Conservation (phyloP, 2,797 vertebrate genomes). For the Alcedo atthis region DNA sequence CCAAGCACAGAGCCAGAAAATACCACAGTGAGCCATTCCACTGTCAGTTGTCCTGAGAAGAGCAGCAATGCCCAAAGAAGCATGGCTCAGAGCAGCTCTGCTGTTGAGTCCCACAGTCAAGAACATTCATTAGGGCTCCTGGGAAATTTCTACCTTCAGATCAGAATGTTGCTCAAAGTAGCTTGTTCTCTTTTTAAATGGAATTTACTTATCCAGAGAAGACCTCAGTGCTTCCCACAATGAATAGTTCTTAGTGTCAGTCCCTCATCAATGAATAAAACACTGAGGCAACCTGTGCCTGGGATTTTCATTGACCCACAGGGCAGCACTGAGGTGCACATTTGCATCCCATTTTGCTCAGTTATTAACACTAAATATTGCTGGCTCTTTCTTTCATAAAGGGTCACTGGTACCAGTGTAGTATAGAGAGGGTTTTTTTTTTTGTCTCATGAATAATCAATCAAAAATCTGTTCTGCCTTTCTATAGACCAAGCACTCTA, state of each 20-base stretch:
- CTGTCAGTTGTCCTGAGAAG: not conserved
- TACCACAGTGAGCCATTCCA: not conserved
- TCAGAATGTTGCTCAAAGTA: not conserved
- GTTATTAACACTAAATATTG: not conserved
- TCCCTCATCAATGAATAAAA: not conserved
- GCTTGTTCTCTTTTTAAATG: not conserved
- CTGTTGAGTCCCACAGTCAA: not conserved
- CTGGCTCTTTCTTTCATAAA: not conserved
- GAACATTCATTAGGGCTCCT: not conserved
- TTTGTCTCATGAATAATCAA: constrained; percentile 8
- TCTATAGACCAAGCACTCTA: not conserved
- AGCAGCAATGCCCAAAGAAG: not conserved
- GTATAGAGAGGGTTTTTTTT: not conserved
- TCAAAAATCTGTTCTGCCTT: not conserved
- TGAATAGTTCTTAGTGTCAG: not conserved
- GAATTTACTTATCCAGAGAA: not conserved
- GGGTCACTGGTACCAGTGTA: not conserved
- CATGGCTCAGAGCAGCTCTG: not conserved
- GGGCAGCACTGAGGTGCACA: not conserved
- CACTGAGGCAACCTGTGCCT: fast-evolving
- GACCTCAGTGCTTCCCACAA: not conserved
- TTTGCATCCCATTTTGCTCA: not conserved
- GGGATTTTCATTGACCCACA: not conserved
- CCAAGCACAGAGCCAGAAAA: not conserved
- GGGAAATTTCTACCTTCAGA: not conserved